Evolutionary conservation across 2,888 invertebrate species (phyloP).

Genomic region (Carterocephalus palaemon): DNA sequence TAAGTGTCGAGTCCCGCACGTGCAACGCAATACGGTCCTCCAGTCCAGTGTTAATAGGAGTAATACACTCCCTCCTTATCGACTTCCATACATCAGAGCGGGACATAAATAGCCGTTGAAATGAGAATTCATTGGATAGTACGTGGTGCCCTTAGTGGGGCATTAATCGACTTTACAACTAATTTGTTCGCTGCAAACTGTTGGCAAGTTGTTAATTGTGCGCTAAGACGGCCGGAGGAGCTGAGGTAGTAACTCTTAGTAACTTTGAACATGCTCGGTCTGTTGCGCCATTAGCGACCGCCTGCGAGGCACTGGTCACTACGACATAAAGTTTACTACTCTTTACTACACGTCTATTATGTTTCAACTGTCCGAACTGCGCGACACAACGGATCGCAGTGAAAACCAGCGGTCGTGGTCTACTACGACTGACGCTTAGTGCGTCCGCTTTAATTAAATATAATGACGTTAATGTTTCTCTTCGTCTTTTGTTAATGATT

Average conservation of each 20-base stretch:
- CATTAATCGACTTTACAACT: slow-evolving; percentile 34
- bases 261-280: slow-evolving; percentile 9
- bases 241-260: slow-evolving; percentile 13
- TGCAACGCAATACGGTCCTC: slow-evolving; percentile 10
- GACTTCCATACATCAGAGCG: slow-evolving; percentile 23
- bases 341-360: too few relatives aligned
- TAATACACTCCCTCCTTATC: slow-evolving; percentile 29
- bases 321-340: too few relatives aligned
- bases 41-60: slow-evolving; percentile 30
- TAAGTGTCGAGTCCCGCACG: not conserved
- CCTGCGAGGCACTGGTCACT: too few relatives aligned
- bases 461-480: too few relatives aligned
- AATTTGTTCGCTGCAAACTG: slow-evolving; percentile 29
- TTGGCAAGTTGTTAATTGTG: slow-evolving; percentile 22
- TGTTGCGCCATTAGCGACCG: too few relatives aligned
- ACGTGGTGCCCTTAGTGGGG: slow-evolving; percentile 30
- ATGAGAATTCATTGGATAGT: slow-evolving; percentile 32
- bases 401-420: too few relatives aligned
- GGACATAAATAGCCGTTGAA: slow-evolving; percentile 30
- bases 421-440: too few relatives aligned
- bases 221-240: slow-evolving; percentile 10
- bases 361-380: too few relatives aligned
- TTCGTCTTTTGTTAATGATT: too few relatives aligned
- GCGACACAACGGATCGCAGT: too few relatives aligned
- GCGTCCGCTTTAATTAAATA: too few relatives aligned